phyloP scores from a whole-genome alignment of 2,888 invertebrate genomes.

The Campoletis raptor region DNA sequence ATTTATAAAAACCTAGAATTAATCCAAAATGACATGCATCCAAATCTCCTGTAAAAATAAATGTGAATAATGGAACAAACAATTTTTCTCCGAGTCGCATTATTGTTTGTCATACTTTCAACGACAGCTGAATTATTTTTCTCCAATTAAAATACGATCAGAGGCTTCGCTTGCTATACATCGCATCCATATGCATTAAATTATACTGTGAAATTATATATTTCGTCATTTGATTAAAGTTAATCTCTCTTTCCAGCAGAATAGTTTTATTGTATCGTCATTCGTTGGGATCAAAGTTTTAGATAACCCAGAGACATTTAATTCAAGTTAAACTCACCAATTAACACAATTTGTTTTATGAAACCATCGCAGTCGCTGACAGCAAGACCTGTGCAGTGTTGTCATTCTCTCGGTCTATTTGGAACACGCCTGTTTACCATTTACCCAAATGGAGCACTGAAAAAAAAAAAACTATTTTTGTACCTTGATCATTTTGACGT shows the following conservation, averaged over 20 bases:
- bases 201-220: not conserved
- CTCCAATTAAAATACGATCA: not conserved
- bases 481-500: not conserved
- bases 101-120: not conserved
- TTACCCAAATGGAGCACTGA: not conserved
- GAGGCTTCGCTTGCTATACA: not conserved
- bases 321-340: not conserved
- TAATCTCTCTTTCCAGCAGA: not conserved
- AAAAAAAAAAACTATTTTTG: not conserved
- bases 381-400: not conserved
- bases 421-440: not conserved
- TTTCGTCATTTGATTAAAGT: not conserved
- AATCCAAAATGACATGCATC: not conserved
- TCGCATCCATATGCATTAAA: not conserved
- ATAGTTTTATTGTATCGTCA: not conserved
- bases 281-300: not conserved
- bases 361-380: not conserved
- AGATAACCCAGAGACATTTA: not conserved
- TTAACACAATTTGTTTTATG: not conserved
- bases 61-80: not conserved
- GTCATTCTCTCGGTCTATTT: not conserved
- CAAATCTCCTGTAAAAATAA: slow-evolving; percentile 6
- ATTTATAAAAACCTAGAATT: not conserved
- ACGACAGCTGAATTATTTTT: not conserved
- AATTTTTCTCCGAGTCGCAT: not conserved